phyloP scores from a whole-genome alignment of 2,888 invertebrate species.

The Drosophila picticornis region DNA sequence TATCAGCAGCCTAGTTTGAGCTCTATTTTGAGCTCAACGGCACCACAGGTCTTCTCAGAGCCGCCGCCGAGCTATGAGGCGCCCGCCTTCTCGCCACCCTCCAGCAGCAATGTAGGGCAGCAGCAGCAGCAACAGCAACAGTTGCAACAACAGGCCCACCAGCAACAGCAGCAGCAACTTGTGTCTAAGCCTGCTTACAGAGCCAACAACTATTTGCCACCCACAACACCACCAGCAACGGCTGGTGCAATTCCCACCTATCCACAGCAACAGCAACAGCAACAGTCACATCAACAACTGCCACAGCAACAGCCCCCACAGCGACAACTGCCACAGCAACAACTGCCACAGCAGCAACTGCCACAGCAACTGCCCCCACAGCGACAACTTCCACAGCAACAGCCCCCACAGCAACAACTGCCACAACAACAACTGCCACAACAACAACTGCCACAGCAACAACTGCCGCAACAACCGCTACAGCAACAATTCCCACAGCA shows the following conservation, averaged over 20 bases:
- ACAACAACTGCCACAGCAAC: slow-evolving; percentile 37
- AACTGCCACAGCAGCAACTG: slow-evolving; percentile 5
- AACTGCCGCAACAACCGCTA: slow-evolving; percentile 4
- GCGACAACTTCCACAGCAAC: slow-evolving; percentile 6
- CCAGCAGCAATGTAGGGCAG: slow-evolving; percentile 1
- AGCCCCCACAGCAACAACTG: slow-evolving; percentile 16
- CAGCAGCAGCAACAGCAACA: slow-evolving; percentile 13
- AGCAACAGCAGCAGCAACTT: slow-evolving; percentile 6
- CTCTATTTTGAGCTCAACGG: slow-evolving; percentile 28
- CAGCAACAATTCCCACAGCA: slow-evolving; percentile 22
- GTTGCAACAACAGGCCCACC: background rate
- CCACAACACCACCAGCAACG: slow-evolving; percentile 8
- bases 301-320: slow-evolving; percentile 15
- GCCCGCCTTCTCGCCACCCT: slow-evolving; percentile 35
- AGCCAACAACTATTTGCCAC: slow-evolving; percentile 28
- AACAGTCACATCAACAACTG: slow-evolving; percentile 35
- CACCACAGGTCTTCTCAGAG: slow-evolving; percentile 31
- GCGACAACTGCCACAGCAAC: slow-evolving; percentile 19
- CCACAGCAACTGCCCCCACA: slow-evolving; percentile 18
- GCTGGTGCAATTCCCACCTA: background rate
- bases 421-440: slow-evolving; percentile 13
- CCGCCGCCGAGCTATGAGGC: slow-evolving; percentile 43
- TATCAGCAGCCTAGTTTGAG: slow-evolving; percentile 28
- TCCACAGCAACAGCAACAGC: slow-evolving; percentile 16
- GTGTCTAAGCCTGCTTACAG: slow-evolving; percentile 6